phyloP scores from a whole-genome alignment of 1,140 invertebrate species.

The Hetaerina americana region DNA sequence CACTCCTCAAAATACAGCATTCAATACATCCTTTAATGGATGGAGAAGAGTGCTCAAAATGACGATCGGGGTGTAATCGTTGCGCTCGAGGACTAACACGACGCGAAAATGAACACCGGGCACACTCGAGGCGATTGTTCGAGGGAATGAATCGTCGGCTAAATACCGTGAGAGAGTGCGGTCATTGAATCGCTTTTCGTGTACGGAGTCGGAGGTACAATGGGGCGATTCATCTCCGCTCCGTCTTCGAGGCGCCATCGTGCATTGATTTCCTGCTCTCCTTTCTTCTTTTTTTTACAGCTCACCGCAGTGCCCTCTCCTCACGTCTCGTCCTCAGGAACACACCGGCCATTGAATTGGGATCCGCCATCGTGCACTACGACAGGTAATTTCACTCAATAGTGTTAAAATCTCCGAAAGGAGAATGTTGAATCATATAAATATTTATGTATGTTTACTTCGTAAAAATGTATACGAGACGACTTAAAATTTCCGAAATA shows the following conservation, averaged over 20 bases:
- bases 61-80: too few species aligned
- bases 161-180: neutral
- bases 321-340: conserved; percentile 37
- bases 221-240: neutral
- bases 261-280: neutral
- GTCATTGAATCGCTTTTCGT: neutral
- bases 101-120: too few species aligned
- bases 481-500: too few species aligned
- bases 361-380: conserved; percentile 69
- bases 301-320: conserved; percentile 39
- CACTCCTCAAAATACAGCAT: too few species aligned
- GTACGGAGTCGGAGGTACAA: neutral
- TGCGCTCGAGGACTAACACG: too few species aligned
- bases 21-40: too few species aligned
- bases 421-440: too few species aligned
- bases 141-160: neutral
- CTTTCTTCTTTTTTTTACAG: conserved; percentile 22
- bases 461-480: too few species aligned
- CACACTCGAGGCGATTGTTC: too few species aligned
- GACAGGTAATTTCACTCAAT: conserved; percentile 43
- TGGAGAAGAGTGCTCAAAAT: too few species aligned
- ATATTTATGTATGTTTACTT: too few species aligned
- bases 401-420: neutral
- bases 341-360: conserved; percentile 51
- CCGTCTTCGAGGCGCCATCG: neutral